These are phyloP conservation scores for Octodon degus DNA, from an alignment of 2,113 vertebrate species.

Conservation along the genomic window DNA sequence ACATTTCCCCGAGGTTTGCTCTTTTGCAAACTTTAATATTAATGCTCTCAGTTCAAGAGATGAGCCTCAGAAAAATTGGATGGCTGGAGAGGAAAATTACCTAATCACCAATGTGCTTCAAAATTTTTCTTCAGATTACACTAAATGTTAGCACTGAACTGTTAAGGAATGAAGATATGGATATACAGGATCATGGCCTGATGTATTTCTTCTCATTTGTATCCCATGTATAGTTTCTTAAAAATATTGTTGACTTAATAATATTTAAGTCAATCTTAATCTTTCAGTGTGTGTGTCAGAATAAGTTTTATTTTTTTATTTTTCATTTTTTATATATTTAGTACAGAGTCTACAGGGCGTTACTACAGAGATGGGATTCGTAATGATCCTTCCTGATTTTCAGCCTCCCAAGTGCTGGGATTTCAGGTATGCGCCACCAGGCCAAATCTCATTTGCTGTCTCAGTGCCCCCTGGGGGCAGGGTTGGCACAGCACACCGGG, in stretches of 20 bases:
- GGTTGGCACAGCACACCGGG: too few species aligned
- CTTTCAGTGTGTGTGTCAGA: background rate
- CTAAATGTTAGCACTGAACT: constrained; percentile 31
- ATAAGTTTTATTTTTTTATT: too few species aligned
- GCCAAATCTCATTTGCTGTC: too few species aligned
- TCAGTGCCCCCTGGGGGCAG: too few species aligned
- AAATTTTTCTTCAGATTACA: constrained; percentile 61
- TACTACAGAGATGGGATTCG: too few species aligned
- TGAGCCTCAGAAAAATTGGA: constrained; percentile 63
- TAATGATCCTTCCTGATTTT: too few species aligned
- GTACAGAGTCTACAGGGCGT: too few species aligned
- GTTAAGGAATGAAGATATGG: constrained; percentile 12
- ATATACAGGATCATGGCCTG: background rate
- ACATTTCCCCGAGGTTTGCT: constrained; percentile 32
- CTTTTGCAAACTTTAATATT: constrained; percentile 71
- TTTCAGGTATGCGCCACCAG: too few species aligned
- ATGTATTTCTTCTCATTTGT: background rate
- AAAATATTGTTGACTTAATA: background rate
- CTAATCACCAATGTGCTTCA: constrained; percentile 65
- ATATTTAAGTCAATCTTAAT: background rate
- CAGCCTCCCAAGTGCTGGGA: too few species aligned
- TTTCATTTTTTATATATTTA: too few species aligned
- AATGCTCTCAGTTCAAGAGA: constrained; percentile 59
- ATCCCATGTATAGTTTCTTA: background rate
- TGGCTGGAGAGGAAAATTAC: constrained; percentile 71